These are phyloP conservation scores for Cisticola juncidis DNA, from an alignment of 2,113 vertebrate genomes.

Conservation along the genomic window DNA sequence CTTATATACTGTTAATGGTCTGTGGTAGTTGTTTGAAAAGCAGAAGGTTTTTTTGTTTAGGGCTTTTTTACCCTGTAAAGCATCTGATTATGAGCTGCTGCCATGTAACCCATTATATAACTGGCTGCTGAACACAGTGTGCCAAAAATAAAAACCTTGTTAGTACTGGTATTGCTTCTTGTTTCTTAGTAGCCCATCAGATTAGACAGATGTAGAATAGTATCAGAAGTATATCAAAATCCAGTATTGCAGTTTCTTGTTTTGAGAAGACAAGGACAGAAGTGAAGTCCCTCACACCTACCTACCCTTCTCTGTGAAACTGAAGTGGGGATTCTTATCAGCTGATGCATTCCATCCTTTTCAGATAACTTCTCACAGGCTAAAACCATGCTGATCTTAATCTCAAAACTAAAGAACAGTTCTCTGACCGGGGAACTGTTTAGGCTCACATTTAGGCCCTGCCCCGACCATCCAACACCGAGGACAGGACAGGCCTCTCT, in stretches of 20 bases:
- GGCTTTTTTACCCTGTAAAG: background rate
- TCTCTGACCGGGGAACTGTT: accelerated
- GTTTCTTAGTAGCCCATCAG: background rate
- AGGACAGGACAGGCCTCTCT: accelerated
- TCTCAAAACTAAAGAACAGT: background rate
- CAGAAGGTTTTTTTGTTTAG: background rate
- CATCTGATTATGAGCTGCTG: background rate
- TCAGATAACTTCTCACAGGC: background rate
- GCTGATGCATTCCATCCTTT: background rate
- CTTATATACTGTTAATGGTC: background rate
- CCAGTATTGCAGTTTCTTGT: background rate
- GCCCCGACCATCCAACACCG: background rate
- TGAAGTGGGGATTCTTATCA: background rate
- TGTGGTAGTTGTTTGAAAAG: background rate
- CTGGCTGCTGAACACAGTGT: background rate
- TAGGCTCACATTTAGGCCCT: background rate
- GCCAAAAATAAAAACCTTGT: conserved; percentile 22
- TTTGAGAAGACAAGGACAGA: background rate
- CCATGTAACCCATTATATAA: background rate
- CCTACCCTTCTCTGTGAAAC: background rate
- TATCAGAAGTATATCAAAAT: background rate
- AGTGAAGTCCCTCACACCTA: background rate
- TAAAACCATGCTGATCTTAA: background rate
- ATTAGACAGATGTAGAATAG: background rate
- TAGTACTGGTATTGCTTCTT: background rate